Evolutionary conservation across 2,113 vertebrate genomes (phyloP), one percentile per base, ranked within the genome.

Genomic region (Oncorhynchus keta): DNA sequence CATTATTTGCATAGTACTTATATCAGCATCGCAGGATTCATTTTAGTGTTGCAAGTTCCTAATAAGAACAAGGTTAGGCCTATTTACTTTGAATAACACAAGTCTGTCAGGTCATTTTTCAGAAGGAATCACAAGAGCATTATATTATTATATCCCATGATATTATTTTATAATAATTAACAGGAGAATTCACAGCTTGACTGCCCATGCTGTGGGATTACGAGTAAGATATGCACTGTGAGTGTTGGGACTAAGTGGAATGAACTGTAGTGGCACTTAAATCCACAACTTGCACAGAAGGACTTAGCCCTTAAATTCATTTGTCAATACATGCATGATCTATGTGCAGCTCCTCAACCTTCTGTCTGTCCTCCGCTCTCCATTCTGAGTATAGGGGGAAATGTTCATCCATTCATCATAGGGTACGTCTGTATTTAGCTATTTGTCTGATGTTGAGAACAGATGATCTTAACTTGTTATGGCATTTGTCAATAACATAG

Each of bases 251-350:
- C 89, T 79, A 81, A 83, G 83, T 57, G 86, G 83, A 87, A 87
- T 94, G 93, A 94, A 93, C 90, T 87, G 88, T 92, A 81, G 85
- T 89, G 92, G 92, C 93, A 92, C 89, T 91, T 90, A 92, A 94
- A 93, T 90, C 90, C 93, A 94, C 92, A 93, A 85, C 90, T 91
- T 81, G 82, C 91, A 89, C 89, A 91, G 91, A 91, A 90, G 88
- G 93, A 92, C 93, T 93, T 91, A 93, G 90, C 89, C 89, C 89
- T 87, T 79, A 93, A 92, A 94, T 92, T 93, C 92, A 88, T 91
- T 77, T 93, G 93, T 94, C 93, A 94, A 94, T 93, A 94, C 83
- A 86, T 86, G 91, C 89, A 92, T 92, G 92, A 93, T 92, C 92
- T 92, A 87, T 83, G 86, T 81, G 85, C 84, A 86, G 84, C 85